These are phyloP conservation scores for Notoglanidium macrostoma DNA, from an alignment of 2,797 vertebrate genomes.

Conservation along the genomic window DNA sequence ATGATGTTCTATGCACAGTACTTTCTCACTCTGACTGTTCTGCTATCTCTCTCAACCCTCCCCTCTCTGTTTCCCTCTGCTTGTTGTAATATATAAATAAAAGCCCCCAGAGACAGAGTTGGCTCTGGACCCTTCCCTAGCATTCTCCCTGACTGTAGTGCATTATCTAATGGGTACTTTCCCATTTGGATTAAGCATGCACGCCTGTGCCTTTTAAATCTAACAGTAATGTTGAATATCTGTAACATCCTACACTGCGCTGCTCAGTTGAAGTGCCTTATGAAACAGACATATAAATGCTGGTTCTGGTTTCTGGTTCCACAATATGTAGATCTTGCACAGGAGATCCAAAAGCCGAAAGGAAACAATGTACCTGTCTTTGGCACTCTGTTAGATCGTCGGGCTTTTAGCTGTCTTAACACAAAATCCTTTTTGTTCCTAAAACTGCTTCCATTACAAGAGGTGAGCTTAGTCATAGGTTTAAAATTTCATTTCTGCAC, in stretches of 20 bases:
- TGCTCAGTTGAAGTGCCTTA: slow-evolving; percentile 29
- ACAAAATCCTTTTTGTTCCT: neutral
- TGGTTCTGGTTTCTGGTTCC: slow-evolving; percentile 27
- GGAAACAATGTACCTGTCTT: slow-evolving; percentile 6
- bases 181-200: slow-evolving; percentile 14
- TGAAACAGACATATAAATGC: slow-evolving; percentile 37
- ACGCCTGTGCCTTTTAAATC: slow-evolving; percentile 37
- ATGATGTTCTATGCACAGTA: neutral
- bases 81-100: neutral
- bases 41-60: neutral
- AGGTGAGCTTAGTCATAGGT: neutral
- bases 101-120: slow-evolving; percentile 8
- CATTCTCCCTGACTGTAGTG: slow-evolving; percentile 18
- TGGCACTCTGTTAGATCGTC: neutral
- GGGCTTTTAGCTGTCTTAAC: neutral
- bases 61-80: neutral
- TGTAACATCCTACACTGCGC: slow-evolving; percentile 29
- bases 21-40: neutral
- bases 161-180: slow-evolving; percentile 30
- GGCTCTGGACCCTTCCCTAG: slow-evolving; percentile 30
- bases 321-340: slow-evolving; percentile 10
- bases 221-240: slow-evolving; percentile 34
- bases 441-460: slow-evolving; percentile 14
- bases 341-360: neutral
- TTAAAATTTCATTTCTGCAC: neutral